These are phyloP conservation scores for Chlorospingus semifuscus DNA, from an alignment of 2,797 vertebrate species.

Conservation along the genomic window DNA sequence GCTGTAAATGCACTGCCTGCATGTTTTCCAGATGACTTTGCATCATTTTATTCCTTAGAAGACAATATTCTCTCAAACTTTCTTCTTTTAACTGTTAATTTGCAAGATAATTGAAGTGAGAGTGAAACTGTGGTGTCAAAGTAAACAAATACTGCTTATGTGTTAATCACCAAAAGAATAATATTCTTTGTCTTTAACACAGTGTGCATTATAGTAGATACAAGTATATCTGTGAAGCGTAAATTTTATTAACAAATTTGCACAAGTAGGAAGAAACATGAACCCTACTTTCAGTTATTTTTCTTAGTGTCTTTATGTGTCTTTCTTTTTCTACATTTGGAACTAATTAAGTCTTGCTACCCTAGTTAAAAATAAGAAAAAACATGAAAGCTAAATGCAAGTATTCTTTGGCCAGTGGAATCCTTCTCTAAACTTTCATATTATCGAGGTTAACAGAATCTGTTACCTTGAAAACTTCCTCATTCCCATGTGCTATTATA, in stretches of 20 bases:
- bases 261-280: background rate
- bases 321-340: background rate
- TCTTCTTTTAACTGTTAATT: background rate
- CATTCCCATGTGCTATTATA: background rate
- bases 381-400: background rate
- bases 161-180: background rate
- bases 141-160: background rate
- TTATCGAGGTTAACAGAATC: background rate
- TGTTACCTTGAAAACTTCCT: background rate
- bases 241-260: background rate
- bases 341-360: background rate
- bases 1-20: background rate
- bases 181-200: background rate
- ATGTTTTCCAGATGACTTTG: background rate
- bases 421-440: background rate
- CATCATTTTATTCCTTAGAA: background rate
- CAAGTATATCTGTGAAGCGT: background rate
- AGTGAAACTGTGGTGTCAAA: background rate
- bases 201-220: background rate
- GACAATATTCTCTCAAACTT: background rate
- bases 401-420: background rate
- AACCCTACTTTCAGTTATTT: background rate
- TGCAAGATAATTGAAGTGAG: background rate
- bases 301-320: background rate
- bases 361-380: background rate